These are phyloP conservation scores for Drosophila takahashii DNA, from an alignment of 1,140 invertebrate species.

Conservation along the genomic window DNA sequence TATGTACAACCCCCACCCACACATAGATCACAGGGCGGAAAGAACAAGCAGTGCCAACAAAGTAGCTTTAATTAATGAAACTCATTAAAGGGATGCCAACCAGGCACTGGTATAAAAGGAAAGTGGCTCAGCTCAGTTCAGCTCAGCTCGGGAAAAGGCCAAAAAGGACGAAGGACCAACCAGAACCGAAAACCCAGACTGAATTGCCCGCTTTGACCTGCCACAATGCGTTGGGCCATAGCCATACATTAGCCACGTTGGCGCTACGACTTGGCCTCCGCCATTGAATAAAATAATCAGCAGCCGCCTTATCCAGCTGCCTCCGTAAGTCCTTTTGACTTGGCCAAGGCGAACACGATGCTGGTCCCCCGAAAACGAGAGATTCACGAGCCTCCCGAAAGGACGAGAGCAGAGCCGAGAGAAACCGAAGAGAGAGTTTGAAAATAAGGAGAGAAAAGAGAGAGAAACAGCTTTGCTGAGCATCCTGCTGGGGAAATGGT, in stretches of 20 bases:
- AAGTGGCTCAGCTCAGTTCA: constrained; percentile 7
- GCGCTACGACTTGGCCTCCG: constrained; percentile 33
- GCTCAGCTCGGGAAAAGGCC: constrained; percentile 12
- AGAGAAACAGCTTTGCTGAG: constrained; percentile 25
- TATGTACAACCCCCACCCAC: constrained; percentile 10
- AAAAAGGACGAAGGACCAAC: constrained; percentile 9
- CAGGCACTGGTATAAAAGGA: constrained; percentile 12
- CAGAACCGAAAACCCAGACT: constrained; percentile 23
- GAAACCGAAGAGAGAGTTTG: background rate
- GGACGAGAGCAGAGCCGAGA: background rate
- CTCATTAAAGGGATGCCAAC: constrained; percentile 73
- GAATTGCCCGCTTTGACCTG: constrained; percentile 75
- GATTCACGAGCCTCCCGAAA: constrained; percentile 12
- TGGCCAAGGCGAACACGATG: constrained; percentile 49
- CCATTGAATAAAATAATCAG: constrained; percentile 53
- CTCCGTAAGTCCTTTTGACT: constrained; percentile 19
- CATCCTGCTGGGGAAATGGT: constrained; percentile 20
- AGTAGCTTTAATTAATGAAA: constrained; percentile 83
- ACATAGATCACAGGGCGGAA: constrained; percentile 39
- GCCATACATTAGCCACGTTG: constrained; percentile 67
- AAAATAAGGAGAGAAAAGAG: no score
- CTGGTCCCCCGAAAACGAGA: constrained; percentile 20
- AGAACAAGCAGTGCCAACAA: constrained; percentile 61
- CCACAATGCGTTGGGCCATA: constrained; percentile 73
- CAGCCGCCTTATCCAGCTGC: constrained; percentile 39